Base-by-base conservation (phyloP, 2,113 vertebrate genomes). In the Triplophysa rosa region DNA sequence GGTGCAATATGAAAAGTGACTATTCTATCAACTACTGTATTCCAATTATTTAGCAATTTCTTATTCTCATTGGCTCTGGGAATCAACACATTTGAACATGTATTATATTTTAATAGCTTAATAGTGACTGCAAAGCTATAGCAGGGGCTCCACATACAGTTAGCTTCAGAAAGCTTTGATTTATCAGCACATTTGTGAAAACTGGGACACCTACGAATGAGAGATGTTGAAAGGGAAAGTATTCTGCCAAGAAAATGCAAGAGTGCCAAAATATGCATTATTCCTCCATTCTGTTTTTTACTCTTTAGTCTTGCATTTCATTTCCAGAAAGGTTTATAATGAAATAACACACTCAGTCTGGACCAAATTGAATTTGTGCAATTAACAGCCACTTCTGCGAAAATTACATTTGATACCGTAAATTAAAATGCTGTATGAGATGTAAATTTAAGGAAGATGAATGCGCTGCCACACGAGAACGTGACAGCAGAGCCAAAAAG, bases 351-450 rank as follows among this genome's bases (percentile, higher is more conserved):
- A 49, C 47, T 80, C 29, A 11, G 42, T 63, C 71, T 37, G 58
- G 59, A 58, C 67, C 49, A 63, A 33, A 77, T 78, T 40, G 52
- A 68, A 83, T 80, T 80, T 23, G 45, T 42, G 67, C 79, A 81
- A 81, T 83, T 81, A 83, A 80, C 56, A 56, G 37, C 79, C 37
- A 63, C 23, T 24, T 21, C 71, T 47, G 62, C 24, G 72, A 71
- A 59, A 69, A 70, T 13, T 16, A 29, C 9, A 83, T 80, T 19
- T 62, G 49, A 81, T 68, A 24, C 66, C 17, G 1, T 47, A 62
- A 83, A 79, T 82, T 26, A 78, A 86, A 75, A 59, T 47, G 67
- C 68, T 45, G 69, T 11, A 45, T 75, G 64, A 80, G 68, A 63
- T 71, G 63, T 16, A 40, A 79, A 69, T 69, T 23, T 59, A 21